Evolutionary conservation across 92 coral and sea anemone species (phyloP).

Genomic region (Ricordea florida): DNA sequence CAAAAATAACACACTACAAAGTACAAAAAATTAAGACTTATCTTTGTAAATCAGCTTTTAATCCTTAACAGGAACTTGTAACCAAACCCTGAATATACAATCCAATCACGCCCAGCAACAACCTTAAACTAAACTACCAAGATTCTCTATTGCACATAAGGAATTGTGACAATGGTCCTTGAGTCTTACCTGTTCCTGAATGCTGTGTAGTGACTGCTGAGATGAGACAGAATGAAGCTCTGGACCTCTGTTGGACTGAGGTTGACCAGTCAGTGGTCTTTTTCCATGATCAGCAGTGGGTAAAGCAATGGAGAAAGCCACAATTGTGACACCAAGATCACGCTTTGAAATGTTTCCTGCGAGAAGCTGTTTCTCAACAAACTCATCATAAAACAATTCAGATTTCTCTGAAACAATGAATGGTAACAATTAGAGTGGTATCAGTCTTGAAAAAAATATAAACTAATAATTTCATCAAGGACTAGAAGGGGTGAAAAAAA

Average conservation of each 20-base stretch:
- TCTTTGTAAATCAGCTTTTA: too few relatives aligned
- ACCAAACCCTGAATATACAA: too few relatives aligned
- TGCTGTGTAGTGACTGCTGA: constrained; percentile 27
- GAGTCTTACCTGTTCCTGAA: constrained; percentile 38
- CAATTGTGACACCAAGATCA: constrained; percentile 58
- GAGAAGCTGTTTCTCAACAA: constrained; percentile 92
- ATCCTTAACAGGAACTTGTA: too few relatives aligned
- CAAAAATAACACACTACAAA: too few relatives aligned
- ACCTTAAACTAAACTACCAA: too few relatives aligned
- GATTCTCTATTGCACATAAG: too few relatives aligned
- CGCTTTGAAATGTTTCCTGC: constrained; percentile 91
- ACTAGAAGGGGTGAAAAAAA: too few relatives aligned
- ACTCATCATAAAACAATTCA: constrained; percentile 91
- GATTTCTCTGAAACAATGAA: constrained; percentile 72
- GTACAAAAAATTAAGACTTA: too few relatives aligned
- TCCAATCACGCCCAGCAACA: too few relatives aligned
- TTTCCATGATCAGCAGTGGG: constrained; percentile 83
- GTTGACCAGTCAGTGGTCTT: background rate
- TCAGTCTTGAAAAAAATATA: too few relatives aligned
- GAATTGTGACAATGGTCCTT: too few relatives aligned
- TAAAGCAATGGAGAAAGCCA: constrained; percentile 67
- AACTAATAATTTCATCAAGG: too few relatives aligned
- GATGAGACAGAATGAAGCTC: constrained; percentile 31
- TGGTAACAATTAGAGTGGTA: background rate
- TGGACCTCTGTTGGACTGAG: constrained; percentile 28